A percentile compares a stretch with the other conserved stretches of the same genome.
Evolutionary conservation across 2,113 vertebrate genomes (phyloP).

Genomic region (Mus musculus): DNA sequence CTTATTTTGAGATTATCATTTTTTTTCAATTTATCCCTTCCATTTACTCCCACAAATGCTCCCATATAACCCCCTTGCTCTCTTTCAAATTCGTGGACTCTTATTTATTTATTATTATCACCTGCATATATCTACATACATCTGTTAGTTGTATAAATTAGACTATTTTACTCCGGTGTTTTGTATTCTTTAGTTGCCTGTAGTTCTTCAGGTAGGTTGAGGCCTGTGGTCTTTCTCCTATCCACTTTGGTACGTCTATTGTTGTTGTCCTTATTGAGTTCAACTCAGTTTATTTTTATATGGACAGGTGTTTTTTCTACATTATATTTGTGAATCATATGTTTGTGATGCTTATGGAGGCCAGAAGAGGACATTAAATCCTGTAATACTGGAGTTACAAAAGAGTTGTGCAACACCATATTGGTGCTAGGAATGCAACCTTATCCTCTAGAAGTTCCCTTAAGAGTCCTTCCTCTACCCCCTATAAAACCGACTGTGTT

Average conservation of each 20-base stretch:
- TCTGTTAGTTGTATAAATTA: neutral
- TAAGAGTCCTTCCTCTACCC: neutral
- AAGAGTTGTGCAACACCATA: neutral
- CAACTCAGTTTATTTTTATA: neutral
- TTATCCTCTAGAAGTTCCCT: neutral
- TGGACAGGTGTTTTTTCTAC: neutral
- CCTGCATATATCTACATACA: neutral
- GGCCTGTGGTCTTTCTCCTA: too few relatives aligned
- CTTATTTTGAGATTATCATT: neutral
- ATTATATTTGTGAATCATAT: neutral
- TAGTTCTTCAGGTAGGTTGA: neutral
- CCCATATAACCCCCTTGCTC: neutral
- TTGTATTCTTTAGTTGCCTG: neutral
- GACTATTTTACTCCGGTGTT: neutral
- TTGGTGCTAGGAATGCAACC: neutral
- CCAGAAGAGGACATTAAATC: neutral
- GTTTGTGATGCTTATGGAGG: too few relatives aligned
- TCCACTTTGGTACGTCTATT: neutral
- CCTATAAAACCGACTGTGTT: neutral
- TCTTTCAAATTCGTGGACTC: neutral
- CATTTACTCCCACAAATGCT: neutral
- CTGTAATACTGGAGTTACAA: neutral
- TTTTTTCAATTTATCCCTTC: neutral
- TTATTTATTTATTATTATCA: neutral
- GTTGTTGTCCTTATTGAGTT: neutral